Conservation (phyloP, 2,113 vertebrate genomes). For the Aphelocoma coerulescens region DNA sequence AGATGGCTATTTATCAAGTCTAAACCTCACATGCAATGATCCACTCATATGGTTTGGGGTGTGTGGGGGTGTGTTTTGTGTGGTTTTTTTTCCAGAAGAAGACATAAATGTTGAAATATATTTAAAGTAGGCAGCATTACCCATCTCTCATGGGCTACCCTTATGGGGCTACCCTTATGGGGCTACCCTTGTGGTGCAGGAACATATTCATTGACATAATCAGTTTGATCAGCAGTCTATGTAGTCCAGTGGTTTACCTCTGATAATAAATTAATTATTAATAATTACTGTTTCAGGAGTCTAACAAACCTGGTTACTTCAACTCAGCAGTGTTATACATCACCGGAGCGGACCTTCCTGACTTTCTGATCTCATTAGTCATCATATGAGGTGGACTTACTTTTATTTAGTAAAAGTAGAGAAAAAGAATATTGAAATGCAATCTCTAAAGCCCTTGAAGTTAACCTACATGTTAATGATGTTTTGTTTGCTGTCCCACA, state of each 20-base stretch:
- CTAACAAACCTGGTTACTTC: background rate
- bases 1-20: background rate
- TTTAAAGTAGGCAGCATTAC: background rate
- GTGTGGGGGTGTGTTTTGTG: background rate
- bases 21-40: background rate
- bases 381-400: background rate
- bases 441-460: background rate
- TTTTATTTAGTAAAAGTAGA: constrained; percentile 13
- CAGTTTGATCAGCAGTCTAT: background rate
- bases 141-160: background rate
- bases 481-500: constrained; percentile 11
- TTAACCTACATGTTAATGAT: background rate
- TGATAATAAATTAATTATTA: background rate
- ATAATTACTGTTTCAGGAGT: background rate
- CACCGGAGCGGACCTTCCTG: background rate
- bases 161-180: background rate
- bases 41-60: background rate
- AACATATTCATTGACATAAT: background rate
- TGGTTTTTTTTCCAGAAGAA: background rate
- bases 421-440: constrained; percentile 2
- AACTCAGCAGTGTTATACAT: background rate
- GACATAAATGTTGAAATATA: background rate
- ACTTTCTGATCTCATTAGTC: background rate
- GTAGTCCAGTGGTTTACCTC: background rate
- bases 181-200: background rate